Base-by-base conservation (phyloP, 30 jellyfish, hydroid and myxozoan species). In the Hydractinia echinata region DNA sequence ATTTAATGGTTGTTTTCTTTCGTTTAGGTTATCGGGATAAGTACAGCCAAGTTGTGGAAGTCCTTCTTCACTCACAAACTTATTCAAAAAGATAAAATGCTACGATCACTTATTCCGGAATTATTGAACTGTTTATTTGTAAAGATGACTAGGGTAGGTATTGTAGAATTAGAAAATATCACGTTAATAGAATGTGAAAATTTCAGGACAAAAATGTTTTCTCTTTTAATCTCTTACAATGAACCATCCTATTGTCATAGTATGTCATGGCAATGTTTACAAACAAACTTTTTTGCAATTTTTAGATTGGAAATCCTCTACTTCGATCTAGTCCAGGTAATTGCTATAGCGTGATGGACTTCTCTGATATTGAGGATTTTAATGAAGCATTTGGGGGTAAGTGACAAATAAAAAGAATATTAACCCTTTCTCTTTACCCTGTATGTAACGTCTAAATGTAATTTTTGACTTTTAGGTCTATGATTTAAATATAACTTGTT, bases 51-150 rank as follows among this genome's bases (percentile, higher is more conserved):
- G 44, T 95, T 79, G 14, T 92, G 88, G 84, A 8, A 73, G 8
- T 52, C 93, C 61, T 92, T 92, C 71, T 73, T 92, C 67, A 87
- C 82, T 54, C 98, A 92, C 54, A 95, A 79, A 18, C 82, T 14
- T 21, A 92, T 92, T 4, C 79, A 88, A 21, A 83, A 83, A 16
- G 96, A 86, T 48, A 81, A 77, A 9, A 73, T 76, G 7, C 81
- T 92, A 73, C 58, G 73, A 48, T 89, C 84, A 3, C 71, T 83
- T 15, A 77, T 92, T 19, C 95, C 98, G 0, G 76, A 67, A 56
- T n/a, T 80, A 61, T 55, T 80, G 18, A 68, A 66, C 50, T 53
- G 77, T 61, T 58, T 53, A 10, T 61, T 8, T 53, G 50, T 19
- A 60, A 66, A 67, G 18, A 62, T 80, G 10, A 13, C 52, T 61